These are phyloP conservation scores for Zootermopsis nevadensis DNA, from an alignment of 2,888 invertebrate species.

Conservation along the genomic window DNA sequence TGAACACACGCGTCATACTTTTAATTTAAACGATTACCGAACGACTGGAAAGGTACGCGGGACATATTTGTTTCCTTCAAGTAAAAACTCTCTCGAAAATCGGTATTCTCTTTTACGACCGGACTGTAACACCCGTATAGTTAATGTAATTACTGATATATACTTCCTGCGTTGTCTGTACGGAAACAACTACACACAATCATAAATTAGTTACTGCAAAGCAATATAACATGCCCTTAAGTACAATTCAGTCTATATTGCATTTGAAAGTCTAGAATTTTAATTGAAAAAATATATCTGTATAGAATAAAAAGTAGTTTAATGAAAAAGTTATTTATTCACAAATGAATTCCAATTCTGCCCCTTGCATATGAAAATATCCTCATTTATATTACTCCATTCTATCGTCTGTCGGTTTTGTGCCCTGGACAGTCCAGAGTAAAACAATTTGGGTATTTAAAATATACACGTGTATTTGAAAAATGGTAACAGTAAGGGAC, in stretches of 20 bases:
- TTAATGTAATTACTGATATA: too few species aligned
- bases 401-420: neutral
- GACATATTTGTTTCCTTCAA: too few species aligned
- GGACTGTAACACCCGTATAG: too few species aligned
- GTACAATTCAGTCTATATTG: slow-evolving; percentile 16
- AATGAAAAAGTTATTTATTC: slow-evolving; percentile 4
- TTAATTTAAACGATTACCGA: too few species aligned
- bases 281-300: neutral
- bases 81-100: too few species aligned
- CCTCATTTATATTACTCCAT: neutral
- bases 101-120: too few species aligned
- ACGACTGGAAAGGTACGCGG: too few species aligned
- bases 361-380: neutral
- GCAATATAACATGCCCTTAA: neutral
- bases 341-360: slow-evolving; percentile 1
- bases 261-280: neutral
- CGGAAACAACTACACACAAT: too few species aligned
- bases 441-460: neutral
- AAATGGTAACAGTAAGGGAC: too few species aligned
- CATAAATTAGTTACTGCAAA: neutral
- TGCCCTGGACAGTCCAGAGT: neutral
- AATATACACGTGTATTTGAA: too few species aligned
- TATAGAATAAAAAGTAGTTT: neutral
- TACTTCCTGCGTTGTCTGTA: too few species aligned
- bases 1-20: too few species aligned